Evolutionary conservation across 2,888 invertebrate genomes (phyloP), one percentile per base, ranked within the genome.

Genomic region (Gasteruption jaculator): DNA sequence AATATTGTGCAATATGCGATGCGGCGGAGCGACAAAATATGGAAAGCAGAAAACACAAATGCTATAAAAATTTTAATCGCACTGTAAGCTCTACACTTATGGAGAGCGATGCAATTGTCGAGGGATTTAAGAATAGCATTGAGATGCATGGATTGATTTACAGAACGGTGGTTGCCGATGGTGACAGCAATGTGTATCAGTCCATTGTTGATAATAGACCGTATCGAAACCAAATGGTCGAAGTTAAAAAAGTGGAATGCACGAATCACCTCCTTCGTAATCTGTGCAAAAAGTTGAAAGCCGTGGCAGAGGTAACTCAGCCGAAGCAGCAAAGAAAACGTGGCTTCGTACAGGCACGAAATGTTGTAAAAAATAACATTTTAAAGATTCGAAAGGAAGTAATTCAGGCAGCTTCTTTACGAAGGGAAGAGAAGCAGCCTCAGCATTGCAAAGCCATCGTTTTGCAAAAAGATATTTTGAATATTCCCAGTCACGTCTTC

Each of bases 101-200:
- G 50, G 52, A 50, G 49, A 37, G 41, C 14, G 50, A 46, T 33
- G 45, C 48, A n/a, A 46, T 58, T 18, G 32, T 41, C 1, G 49
- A 53, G 26, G 49, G 54, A 2, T 56, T 58, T 16, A 44, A 45
- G 20, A 18, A 18, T 22, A 55, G 52, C 16, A 10, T 53, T 3
- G 43, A 47, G 43, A 40, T 25, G 31, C 46, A 52, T 35, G 47
- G n/a, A n/a, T n/a, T n/a, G n/a, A n/a, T n/a, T n/a, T 54, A 45
- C 43, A 42, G 26, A 8, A 27, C 26, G 19, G 19, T 46, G 5
- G 37, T 53, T 30, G 52, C 45, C 1, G 50, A 53, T 36, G 65
- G 68, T 4, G 68, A 69, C 42, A 55, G 58, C 5, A 61, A 58
- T 6, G 63, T 64, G 2, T 60, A 53, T 33, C 48, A 51, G 26